Conservation (phyloP, 53 echinoderm and acorn worm genomes). For the Holothuria leucospilota region DNA sequence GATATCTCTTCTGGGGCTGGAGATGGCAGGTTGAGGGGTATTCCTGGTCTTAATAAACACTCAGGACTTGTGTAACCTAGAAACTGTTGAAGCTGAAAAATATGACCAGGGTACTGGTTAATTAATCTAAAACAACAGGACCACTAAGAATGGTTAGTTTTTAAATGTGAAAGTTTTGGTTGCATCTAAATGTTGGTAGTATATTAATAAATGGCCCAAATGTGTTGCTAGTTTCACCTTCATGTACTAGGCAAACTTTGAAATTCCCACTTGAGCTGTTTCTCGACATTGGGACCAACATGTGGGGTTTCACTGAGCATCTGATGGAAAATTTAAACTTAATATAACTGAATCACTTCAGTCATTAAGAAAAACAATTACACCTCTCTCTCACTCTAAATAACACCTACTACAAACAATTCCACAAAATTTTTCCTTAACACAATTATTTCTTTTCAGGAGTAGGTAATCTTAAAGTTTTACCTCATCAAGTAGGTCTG, state of each 20-base stretch:
- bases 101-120: background rate
- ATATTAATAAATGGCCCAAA: too few relatives aligned
- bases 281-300: too few relatives aligned
- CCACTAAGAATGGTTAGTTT: background rate
- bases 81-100: slow-evolving; percentile 83
- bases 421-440: too few relatives aligned
- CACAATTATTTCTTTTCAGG: too few relatives aligned
- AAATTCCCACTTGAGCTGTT: too few relatives aligned
- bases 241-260: background rate
- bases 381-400: too few relatives aligned
- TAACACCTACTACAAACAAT: too few relatives aligned
- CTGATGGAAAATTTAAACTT: too few relatives aligned
- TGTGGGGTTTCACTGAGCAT: too few relatives aligned
- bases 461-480: background rate
- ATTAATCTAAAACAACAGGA: background rate
- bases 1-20: slow-evolving; percentile 92
- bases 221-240: too few relatives aligned
- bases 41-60: slow-evolving; percentile 86
- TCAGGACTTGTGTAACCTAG: slow-evolving; percentile 96
- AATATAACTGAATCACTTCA: too few relatives aligned
- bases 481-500: slow-evolving; percentile 85
- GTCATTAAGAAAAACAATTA: too few relatives aligned
- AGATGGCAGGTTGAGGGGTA: slow-evolving; percentile 85
- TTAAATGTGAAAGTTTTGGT: background rate
- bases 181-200: background rate